phyloP scores from a whole-genome alignment of 2,797 vertebrate species.

The Centroberyx gerrardi region DNA sequence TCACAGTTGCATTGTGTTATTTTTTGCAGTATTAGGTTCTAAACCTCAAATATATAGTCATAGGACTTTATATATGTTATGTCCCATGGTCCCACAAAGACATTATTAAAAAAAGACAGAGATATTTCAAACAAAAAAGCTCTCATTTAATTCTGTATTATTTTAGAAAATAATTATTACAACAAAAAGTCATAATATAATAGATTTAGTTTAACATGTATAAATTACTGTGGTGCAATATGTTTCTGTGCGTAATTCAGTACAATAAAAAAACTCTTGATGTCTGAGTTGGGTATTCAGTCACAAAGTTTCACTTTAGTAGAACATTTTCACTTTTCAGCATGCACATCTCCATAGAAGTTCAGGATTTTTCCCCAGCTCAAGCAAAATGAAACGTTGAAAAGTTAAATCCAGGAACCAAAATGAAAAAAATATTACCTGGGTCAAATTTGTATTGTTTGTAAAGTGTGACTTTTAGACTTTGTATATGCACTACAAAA shows the following conservation, averaged over 20 bases:
- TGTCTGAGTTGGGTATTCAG: background rate
- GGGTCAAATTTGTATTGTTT: background rate
- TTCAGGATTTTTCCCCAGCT: too few relatives aligned
- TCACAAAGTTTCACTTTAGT: background rate
- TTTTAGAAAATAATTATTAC: conserved; percentile 40
- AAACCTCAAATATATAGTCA: too few relatives aligned
- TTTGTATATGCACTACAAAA: too few relatives aligned
- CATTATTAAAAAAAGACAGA: background rate
- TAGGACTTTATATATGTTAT: too few relatives aligned
- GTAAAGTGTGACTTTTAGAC: too few relatives aligned
- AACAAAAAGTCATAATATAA: conserved; percentile 13
- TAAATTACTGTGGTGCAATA: conserved; percentile 14
- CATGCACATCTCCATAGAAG: too few relatives aligned
- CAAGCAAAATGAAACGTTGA: too few relatives aligned
- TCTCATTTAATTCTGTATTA: conserved; percentile 35
- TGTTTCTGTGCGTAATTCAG: background rate
- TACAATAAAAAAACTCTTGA: background rate
- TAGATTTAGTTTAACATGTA: background rate
- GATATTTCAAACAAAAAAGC: background rate
- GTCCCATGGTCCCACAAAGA: too few relatives aligned
- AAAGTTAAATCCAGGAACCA: too few relatives aligned
- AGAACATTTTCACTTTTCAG: too few relatives aligned
- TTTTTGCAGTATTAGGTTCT: too few relatives aligned
- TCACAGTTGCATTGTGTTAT: too few relatives aligned
- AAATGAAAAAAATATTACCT: background rate